These are phyloP conservation scores for Beroe forskalii DNA, from an alignment of 37 sponge, comb jelly and placozoan genomes.

Conservation along the genomic window DNA sequence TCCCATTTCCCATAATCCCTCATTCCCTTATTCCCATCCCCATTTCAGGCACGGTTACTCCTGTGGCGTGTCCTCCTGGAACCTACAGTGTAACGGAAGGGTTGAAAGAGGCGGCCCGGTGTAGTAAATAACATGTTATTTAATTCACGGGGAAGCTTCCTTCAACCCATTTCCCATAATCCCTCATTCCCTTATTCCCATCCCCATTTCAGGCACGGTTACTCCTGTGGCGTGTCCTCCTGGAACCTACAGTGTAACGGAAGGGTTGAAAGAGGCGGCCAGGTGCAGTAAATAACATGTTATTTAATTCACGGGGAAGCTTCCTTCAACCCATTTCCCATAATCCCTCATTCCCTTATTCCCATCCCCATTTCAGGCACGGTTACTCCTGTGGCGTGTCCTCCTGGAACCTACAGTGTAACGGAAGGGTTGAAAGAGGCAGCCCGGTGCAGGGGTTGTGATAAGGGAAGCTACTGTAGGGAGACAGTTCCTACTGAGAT, in stretches of 20 bases:
- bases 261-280: neutral
- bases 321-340: too few relatives aligned
- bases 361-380: too few relatives aligned
- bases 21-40: too few relatives aligned
- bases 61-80: constrained; percentile 43
- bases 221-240: constrained; percentile 24
- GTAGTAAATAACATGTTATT: too few relatives aligned
- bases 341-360: too few relatives aligned
- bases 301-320: too few relatives aligned
- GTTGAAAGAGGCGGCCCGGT: neutral
- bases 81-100: neutral
- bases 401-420: constrained; percentile 65
- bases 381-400: constrained; percentile 25
- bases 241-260: constrained; percentile 27
- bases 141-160: too few relatives aligned
- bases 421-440: neutral
- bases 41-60: constrained; percentile 49
- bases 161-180: too few relatives aligned
- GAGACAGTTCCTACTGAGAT: neutral
- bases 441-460: neutral
- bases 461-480: neutral
- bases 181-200: too few relatives aligned
- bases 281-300: too few relatives aligned
- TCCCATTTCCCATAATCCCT: too few relatives aligned
- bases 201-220: too few relatives aligned